Evolutionary conservation across 2,113 vertebrate species (phyloP), one percentile per base, ranked within the genome.

Genomic region (Microcebus griseorufus): DNA sequence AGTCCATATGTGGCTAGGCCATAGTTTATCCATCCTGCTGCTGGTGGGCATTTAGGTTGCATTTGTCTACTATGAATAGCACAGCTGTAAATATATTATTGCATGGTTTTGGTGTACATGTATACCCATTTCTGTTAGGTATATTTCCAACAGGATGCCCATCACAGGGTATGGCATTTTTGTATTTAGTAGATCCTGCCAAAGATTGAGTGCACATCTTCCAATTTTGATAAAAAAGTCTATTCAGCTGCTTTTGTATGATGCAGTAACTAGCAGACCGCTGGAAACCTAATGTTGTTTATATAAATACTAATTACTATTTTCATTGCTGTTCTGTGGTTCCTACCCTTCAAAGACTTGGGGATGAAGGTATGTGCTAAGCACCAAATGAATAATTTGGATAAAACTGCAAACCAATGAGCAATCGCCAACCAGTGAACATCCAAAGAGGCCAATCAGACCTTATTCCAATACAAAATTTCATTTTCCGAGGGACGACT

Each of bases 261-360:
- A 51, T 42, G 58, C 37, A n/a, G 62, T 69, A 70, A 94, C 81
- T 4, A 73, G n/a, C 4, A 45, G 65, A 82, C 22, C 5, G 0
- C 72, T 16, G 37, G 67, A 78, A 78, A 65, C 67, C 60, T 70
- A 95, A 76, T 89, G 62, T 27, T 88, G 42, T 94, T 89, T 92
- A 80, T 55, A 62, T 29, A 92, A 88, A 94, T 85, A 84, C 62
- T 79, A 72, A 51, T 73, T 81, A 72, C 55, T 78, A 39, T 82
- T 86, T 76, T 79, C 70, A 88, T 72, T 58, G 76, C n/a, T 29
- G 18, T 45, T 37, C 65, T 67, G 17, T 64, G 27, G 51, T 65
- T 55, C 67, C 65, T 76, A 5, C 25, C 48, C 72, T 95, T 83
- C 55, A 29, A 80, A 48, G 58, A 62, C 86, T 60, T 88, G 93